Evolutionary conservation across 1,140 invertebrate species (phyloP).

Genomic region (Ooceraea biroi): DNA sequence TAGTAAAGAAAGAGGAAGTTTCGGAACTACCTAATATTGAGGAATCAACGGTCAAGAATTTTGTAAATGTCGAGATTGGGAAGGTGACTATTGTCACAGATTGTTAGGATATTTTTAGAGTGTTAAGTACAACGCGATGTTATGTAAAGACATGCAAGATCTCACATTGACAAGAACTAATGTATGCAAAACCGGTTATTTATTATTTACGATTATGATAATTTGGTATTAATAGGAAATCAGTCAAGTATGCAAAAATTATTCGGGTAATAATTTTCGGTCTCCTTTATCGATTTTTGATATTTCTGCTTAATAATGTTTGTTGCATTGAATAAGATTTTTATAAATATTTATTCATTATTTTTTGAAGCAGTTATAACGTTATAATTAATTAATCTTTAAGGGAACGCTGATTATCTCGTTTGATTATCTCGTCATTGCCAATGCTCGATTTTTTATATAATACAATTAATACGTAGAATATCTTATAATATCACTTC

Average conservation of each 20-base stretch:
- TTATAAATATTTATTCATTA: not conserved
- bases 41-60: not conserved
- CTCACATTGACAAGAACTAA: not conserved
- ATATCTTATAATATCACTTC: not conserved
- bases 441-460: not conserved
- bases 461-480: not conserved
- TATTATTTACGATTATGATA: not conserved
- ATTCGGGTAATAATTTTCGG: not conserved
- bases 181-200: not conserved
- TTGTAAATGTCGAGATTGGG: not conserved
- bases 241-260: not conserved
- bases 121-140: not conserved
- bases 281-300: not conserved
- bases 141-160: not conserved
- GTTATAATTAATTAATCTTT: conserved; percentile 4
- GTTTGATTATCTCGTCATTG: not conserved
- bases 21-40: not conserved
- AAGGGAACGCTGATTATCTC: too few relatives aligned
- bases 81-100: too few relatives aligned
- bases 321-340: not conserved
- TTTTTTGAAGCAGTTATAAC: not conserved
- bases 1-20: not conserved
- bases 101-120: not conserved
- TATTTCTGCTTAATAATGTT: not conserved
- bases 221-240: not conserved